Evolutionary conservation across 2,888 invertebrate species (phyloP), one percentile per base, ranked within the genome.

Genomic region (Pyrgus malvae): DNA sequence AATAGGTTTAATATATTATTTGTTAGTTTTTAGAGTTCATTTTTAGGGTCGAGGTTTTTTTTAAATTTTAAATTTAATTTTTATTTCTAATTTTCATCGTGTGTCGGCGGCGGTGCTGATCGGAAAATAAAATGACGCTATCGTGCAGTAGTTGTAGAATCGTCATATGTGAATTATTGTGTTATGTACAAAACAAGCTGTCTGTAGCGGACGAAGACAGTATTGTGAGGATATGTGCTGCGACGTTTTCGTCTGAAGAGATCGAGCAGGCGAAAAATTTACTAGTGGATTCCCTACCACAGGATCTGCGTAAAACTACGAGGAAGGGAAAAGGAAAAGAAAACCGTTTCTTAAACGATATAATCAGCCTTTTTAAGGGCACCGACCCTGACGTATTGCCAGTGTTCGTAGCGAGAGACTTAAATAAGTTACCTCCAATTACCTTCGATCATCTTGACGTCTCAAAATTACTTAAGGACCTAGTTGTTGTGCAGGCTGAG

Each of bases 241-340:
- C 60, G n/a, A 12, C 58, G 11, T 63, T 61, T 31, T 44, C 44
- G 19, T 38, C 6, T 6, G 57, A 58, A 4, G 45, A 58, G 41
- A 56, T 63, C 12, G 48, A 57, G 25, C 33, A 48, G 11, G 51
- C 61, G 8, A 57, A 58, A 2, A 27, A 14, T 3, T 33, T 60
- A n/a, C 25, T 62, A 4, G 25, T 58, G 8, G 55, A 50, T 6
- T 58, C 55, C 2, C 11, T 58, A 8, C 61, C 59, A 5, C 27
- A 48, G 8, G 58, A 59, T 9, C 11, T 38, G 6, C 45, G 48
- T 33, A 60, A 56, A 56, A 59, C 35, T 17, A 6, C 8, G 2
- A n/a, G 61, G 1, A 64, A 59, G 55, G 38, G 45, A 17, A 48
- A 58, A 38, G 61, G 58, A 11, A 58, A 61, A 41, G 55, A 58